These are phyloP conservation scores for Semaprochilodus insignis DNA, from an alignment of 2,797 vertebrate genomes.

Conservation along the genomic window DNA sequence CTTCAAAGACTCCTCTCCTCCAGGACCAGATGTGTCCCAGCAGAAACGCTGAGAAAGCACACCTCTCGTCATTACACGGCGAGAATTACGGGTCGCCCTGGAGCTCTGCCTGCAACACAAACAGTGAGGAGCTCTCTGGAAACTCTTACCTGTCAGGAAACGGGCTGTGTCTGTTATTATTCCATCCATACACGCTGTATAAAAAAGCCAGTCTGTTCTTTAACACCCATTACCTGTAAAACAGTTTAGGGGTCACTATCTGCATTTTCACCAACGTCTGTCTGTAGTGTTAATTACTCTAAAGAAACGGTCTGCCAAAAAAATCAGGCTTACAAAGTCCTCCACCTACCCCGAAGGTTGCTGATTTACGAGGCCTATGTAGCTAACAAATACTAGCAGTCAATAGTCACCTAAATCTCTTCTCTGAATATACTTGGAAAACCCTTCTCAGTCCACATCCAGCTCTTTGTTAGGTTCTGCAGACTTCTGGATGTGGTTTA, in stretches of 20 bases:
- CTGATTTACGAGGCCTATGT: too few species aligned
- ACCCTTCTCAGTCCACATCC: too few species aligned
- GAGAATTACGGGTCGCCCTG: conserved; percentile 66
- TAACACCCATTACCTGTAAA: not conserved
- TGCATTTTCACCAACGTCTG: too few species aligned
- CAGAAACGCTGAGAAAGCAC: conserved; percentile 62
- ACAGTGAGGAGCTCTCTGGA: conserved; percentile 61
- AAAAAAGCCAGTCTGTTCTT: not conserved
- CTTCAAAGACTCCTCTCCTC: conserved; percentile 68
- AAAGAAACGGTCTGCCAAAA: too few species aligned
- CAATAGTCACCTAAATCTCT: too few species aligned
- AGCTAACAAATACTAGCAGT: too few species aligned
- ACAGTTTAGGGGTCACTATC: not conserved
- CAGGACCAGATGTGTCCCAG: conserved; percentile 76
- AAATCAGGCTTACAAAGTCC: too few species aligned
- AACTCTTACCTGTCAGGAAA: conserved; percentile 24
- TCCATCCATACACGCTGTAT: not conserved
- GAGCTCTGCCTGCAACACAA: conserved; percentile 63
- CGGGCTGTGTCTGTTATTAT: conserved; percentile 1
- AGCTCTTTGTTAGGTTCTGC: too few species aligned
- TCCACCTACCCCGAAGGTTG: too few species aligned
- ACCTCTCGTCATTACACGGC: conserved; percentile 73
- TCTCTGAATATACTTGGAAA: too few species aligned
- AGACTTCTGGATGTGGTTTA: too few species aligned
- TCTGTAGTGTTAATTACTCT: not conserved